Evolutionary conservation across 2,113 vertebrate genomes (phyloP).

Genomic region (Tetrax tetrax): DNA sequence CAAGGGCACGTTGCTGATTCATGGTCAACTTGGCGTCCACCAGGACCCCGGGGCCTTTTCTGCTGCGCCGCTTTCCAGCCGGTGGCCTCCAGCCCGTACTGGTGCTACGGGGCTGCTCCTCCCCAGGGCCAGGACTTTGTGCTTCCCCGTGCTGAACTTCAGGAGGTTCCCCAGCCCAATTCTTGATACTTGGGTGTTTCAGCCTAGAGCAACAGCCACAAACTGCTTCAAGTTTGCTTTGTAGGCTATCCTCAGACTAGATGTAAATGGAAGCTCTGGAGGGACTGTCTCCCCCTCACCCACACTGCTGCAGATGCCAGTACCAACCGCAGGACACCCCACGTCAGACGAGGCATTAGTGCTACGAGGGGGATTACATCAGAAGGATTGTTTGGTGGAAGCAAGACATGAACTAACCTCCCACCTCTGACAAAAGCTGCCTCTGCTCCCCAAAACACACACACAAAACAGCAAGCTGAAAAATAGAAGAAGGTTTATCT

Average conservation of each 20-base stretch:
- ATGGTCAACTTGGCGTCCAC: neutral
- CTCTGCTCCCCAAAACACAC: rapidly evolving
- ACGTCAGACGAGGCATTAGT: neutral
- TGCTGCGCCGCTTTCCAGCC: neutral
- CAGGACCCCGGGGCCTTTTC: neutral
- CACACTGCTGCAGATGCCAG: neutral
- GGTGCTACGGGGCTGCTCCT: neutral
- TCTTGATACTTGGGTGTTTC: neutral
- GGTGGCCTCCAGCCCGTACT: neutral
- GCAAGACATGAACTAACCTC: neutral
- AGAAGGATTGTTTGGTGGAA: neutral
- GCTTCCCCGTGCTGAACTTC: neutral
- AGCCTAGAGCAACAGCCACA: neutral
- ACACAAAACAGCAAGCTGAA: neutral
- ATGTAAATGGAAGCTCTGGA: neutral
- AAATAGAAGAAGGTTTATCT: neutral
- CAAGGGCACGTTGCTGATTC: neutral
- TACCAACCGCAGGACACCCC: too few relatives aligned
- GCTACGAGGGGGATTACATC: neutral
- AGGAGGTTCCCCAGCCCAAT: too few relatives aligned
- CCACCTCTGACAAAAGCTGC: neutral
- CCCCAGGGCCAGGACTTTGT: neutral
- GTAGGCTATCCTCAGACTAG: neutral
- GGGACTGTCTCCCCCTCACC: neutral
- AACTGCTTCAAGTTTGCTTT: too few relatives aligned